Conservation (phyloP, 2,113 vertebrate species). For the Actenoides lindsayi region DNA sequence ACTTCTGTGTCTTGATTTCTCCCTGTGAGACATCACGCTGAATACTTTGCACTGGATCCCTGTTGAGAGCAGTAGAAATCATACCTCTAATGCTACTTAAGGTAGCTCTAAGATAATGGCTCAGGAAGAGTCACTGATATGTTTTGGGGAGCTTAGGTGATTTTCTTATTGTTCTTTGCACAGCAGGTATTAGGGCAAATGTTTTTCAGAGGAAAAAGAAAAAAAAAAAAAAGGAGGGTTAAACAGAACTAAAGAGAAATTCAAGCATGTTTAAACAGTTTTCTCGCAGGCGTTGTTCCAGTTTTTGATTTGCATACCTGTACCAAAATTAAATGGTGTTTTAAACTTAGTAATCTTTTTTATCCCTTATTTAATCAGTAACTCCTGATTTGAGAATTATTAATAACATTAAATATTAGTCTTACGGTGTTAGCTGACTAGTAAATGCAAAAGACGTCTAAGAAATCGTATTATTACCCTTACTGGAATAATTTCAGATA, state of each 20-base stretch:
- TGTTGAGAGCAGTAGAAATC: constrained; percentile 27
- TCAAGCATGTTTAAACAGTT: constrained; percentile 69
- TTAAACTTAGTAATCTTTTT: constrained; percentile 63
- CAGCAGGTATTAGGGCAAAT: constrained; percentile 68
- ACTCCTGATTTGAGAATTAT: constrained; percentile 68
- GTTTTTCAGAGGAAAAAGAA: constrained; percentile 60
- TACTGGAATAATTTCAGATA: constrained; percentile 54
- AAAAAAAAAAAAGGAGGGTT: constrained; percentile 47
- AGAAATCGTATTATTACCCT: constrained; percentile 64
- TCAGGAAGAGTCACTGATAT: constrained; percentile 19
- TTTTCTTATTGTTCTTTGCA: constrained; percentile 65
- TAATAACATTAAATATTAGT: constrained; percentile 75
- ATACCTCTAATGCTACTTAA: constrained; percentile 35
- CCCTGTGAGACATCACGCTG: not conserved
- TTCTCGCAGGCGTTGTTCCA: constrained; percentile 61
- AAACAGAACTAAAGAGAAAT: constrained; percentile 68
- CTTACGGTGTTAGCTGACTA: constrained; percentile 64
- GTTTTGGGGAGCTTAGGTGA: constrained; percentile 38
- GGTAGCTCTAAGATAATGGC: constrained; percentile 47
- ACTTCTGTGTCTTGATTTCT: constrained; percentile 23
- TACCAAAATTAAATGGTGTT: constrained; percentile 59
- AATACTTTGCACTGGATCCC: constrained; percentile 10
- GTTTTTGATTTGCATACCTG: constrained; percentile 69
- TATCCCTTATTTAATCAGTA: constrained; percentile 70
- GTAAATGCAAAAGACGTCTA: constrained; percentile 64